Percentiles rank a stretch among this genome's conserved stretches.
These are phyloP conservation scores for Trochalopteron elliotii DNA, from an alignment of 2,113 vertebrate species.

Conservation along the genomic window DNA sequence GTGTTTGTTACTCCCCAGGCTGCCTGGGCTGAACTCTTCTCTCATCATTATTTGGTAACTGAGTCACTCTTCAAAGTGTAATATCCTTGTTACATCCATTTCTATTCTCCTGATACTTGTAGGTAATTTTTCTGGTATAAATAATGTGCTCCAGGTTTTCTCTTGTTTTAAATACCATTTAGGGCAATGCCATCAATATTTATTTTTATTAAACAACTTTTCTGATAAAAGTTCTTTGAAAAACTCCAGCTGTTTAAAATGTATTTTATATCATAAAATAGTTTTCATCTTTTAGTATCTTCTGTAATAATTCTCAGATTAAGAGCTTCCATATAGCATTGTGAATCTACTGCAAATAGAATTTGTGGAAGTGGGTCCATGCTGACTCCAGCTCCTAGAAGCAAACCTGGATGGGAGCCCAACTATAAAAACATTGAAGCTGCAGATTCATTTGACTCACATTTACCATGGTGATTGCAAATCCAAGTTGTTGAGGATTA, in stretches of 20 bases:
- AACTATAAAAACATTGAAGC: neutral
- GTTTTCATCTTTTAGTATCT: neutral
- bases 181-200: neutral
- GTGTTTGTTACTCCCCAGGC: neutral
- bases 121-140: neutral
- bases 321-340: neutral
- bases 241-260: neutral
- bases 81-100: neutral
- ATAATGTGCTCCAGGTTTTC: neutral
- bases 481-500: neutral
- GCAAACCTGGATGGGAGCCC: neutral
- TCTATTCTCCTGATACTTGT: neutral
- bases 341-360: neutral
- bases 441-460: fast-evolving
- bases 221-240: neutral
- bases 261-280: neutral
- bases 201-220: neutral
- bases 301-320: neutral
- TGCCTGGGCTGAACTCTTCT: neutral
- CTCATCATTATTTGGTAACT: neutral
- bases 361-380: neutral
- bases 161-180: neutral
- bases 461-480: neutral
- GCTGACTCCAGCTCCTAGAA: neutral
- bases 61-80: neutral